Base-by-base conservation (phyloP, 1,140 invertebrate genomes). In the Hypsibius dujardini region DNA sequence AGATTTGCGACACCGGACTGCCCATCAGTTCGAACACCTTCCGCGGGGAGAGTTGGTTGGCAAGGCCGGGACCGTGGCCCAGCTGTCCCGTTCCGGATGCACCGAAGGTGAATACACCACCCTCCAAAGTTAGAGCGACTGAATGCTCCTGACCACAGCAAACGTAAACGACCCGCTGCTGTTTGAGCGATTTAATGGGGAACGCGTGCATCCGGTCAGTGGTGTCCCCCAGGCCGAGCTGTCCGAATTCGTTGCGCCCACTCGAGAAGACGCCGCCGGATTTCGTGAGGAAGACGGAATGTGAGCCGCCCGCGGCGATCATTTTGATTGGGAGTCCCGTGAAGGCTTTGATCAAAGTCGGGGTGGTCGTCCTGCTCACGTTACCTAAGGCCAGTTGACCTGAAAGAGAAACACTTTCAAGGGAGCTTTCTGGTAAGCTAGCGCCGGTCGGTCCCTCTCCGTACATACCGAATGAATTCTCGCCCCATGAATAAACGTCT, bases 81-180 rank as follows among this genome's bases (percentile, higher is more conserved):
- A 95, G 83, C 78, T 96, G 92, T 1, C 93, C 93, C 79, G 90
- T 91, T 77, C 86, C 87, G 1, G 91, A 90, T 3, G 50, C 75
- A 67, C 93, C 94, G 82, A 91, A 96, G 28, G 90, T 92, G 76
- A 95, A 95, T 12, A 96, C 90, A 2, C 92, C 91, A 62, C 92
- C 93, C 79, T 95, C 90, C 83, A 86, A 72, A 1, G 92, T 95
- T 14, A 96, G 80, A 75, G 90, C 92, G 1, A 87, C 86, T 15
- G 90, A 89, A 79, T 93, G 94, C 77, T 93, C 88, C 77, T 89
- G 87, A 1, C 93, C 93, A 75, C 89, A 92, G 2, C 85, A 79
- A 60, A 92, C 87, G 76, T 88, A 89, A 74, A 86, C 86, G 73
- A 92, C 86, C 80, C 84, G 86, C 59, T 88, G 84, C 76, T 85